Evolutionary conservation across 2,888 invertebrate species (phyloP).

Genomic region (Lithophane ornitopus): DNA sequence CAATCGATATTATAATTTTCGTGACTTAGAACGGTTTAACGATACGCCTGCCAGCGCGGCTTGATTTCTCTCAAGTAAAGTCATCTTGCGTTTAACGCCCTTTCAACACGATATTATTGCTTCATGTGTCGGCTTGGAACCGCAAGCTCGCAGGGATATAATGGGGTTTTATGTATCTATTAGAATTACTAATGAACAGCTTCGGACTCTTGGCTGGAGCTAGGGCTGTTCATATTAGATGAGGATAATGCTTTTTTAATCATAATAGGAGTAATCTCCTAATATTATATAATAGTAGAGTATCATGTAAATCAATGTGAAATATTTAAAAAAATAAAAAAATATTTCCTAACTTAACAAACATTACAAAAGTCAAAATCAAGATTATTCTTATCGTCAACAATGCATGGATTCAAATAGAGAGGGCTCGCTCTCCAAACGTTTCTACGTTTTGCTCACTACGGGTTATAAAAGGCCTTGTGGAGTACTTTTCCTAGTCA

Average conservation of each 20-base stretch:
- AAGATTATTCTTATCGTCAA: constrained; percentile 1
- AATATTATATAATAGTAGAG: not conserved
- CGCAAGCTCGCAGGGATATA: constrained; percentile 1
- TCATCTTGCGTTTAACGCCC: constrained; percentile 14
- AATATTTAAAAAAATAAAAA: too few species aligned
- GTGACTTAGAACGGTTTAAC: constrained; percentile 13
- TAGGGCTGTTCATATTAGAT: constrained; percentile 5
- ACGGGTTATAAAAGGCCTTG: constrained; percentile 20
- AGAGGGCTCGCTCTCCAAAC: not conserved
- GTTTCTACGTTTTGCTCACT: constrained; percentile 19
- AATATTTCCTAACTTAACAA: not conserved
- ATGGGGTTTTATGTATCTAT: constrained; percentile 10
- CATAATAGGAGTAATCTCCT: not conserved
- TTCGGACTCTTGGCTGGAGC: not conserved
- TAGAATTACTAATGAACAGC: not conserved
- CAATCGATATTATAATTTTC: constrained; percentile 44
- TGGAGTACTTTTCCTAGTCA: constrained; percentile 37
- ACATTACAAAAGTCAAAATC: not conserved
- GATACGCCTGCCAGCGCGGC: not conserved
- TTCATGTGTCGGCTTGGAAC: not conserved
- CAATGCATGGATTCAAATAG: constrained; percentile 22
- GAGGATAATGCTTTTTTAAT: not conserved
- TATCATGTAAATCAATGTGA: too few species aligned
- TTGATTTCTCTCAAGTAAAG: constrained; percentile 27
- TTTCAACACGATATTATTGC: constrained; percentile 25